These are phyloP conservation scores for Capreolus pygargus DNA, from an alignment of 2,113 vertebrate genomes.

Conservation along the genomic window DNA sequence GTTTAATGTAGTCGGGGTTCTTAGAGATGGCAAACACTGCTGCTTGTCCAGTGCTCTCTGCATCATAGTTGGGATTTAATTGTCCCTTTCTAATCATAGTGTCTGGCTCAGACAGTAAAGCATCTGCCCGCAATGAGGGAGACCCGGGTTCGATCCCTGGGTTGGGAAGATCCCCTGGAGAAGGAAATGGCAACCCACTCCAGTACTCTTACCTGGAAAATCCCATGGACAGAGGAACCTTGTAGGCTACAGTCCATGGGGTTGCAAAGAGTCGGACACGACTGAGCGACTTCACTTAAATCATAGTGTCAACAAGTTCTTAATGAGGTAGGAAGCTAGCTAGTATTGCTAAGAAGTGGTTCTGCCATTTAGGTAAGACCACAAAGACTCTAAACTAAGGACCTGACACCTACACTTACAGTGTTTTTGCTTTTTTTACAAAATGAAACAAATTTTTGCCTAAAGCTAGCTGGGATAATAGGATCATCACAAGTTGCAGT, in stretches of 20 bases:
- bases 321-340: background rate
- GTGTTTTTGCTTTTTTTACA: background rate
- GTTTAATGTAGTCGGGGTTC: background rate
- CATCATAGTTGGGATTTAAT: background rate
- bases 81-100: background rate
- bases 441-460: slow-evolving; percentile 26
- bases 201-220: no score
- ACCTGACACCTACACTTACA: background rate
- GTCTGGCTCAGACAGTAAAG: background rate
- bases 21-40: background rate
- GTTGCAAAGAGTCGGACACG: no score
- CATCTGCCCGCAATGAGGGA: no score
- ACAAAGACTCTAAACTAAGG: background rate
- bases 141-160: no score
- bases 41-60: background rate
- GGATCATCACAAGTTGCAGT: slow-evolving; percentile 52
- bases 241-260: no score
- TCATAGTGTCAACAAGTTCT: background rate
- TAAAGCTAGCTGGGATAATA: slow-evolving; percentile 61
- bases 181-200: no score
- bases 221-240: no score
- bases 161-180: no score
- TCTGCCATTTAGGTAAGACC: background rate
- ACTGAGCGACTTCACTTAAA: background rate
- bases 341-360: background rate